Conservation (phyloP, 2,113 vertebrate genomes). For the Synchiropus splendidus region DNA sequence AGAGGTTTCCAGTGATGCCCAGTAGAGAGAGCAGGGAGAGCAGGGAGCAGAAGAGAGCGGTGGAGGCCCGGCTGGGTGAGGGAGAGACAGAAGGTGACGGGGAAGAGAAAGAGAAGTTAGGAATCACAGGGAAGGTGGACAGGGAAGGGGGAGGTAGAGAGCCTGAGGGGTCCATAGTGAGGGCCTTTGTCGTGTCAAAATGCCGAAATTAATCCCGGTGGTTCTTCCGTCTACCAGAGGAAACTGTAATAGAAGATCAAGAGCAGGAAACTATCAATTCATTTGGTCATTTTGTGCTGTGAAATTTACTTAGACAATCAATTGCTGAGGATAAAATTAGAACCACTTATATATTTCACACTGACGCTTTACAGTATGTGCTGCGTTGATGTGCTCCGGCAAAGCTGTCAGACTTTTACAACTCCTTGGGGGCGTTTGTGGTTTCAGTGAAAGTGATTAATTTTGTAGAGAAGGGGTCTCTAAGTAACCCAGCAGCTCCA, state of each 20-base stretch:
- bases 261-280: too few relatives aligned
- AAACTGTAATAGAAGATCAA: too few relatives aligned
- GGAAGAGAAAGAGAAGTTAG: conserved; percentile 53
- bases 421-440: conserved; percentile 21
- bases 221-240: too few relatives aligned
- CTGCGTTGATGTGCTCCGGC: conserved; percentile 13
- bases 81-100: conserved; percentile 55
- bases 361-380: too few relatives aligned
- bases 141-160: conserved; percentile 47
- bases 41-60: conserved; percentile 69
- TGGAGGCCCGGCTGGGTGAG: conserved; percentile 65
- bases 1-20: conserved; percentile 75
- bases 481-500: conserved; percentile 33
- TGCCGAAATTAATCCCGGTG: too few relatives aligned
- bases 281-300: too few relatives aligned
- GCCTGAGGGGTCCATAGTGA: conserved; percentile 55
- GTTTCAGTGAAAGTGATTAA: conserved; percentile 41
- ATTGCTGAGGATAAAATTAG: too few relatives aligned
- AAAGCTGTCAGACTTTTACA: conserved; percentile 28
- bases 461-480: conserved; percentile 33
- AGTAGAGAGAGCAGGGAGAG: conserved; percentile 72
- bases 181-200: neutral
- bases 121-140: conserved; percentile 35
- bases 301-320: too few relatives aligned
- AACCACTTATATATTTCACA: too few relatives aligned